phyloP scores from a whole-genome alignment of 2,797 vertebrate genomes.

The Euphonia xanthogaster region DNA sequence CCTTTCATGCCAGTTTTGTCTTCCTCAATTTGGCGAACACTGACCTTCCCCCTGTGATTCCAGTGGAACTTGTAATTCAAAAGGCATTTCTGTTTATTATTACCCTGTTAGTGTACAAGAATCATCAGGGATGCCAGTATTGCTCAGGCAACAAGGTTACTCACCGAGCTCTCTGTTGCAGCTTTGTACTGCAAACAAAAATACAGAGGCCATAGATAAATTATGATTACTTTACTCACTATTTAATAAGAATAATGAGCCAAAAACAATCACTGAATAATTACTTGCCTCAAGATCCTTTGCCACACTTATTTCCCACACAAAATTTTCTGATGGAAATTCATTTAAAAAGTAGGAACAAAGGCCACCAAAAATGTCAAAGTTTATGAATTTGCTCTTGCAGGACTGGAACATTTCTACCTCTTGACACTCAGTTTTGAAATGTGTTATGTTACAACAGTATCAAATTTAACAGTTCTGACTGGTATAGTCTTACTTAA shows the following conservation, averaged over 20 bases:
- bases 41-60: slow-evolving; percentile 50
- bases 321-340: background rate
- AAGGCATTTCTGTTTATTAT: slow-evolving; percentile 64
- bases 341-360: background rate
- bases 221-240: background rate
- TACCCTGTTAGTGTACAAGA: slow-evolving; percentile 27
- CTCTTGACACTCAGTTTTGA: slow-evolving; percentile 17
- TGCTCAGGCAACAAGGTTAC: slow-evolving; percentile 8
- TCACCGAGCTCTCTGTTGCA: background rate
- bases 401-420: background rate
- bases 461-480: slow-evolving; percentile 9
- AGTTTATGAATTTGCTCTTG: background rate
- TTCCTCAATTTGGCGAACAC: slow-evolving; percentile 41
- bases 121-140: slow-evolving; percentile 41
- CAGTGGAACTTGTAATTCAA: slow-evolving; percentile 54
- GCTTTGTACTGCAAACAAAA: background rate
- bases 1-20: slow-evolving; percentile 54
- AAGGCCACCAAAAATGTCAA: background rate
- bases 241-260: background rate
- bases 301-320: background rate
- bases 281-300: background rate
- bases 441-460: slow-evolving; percentile 14
- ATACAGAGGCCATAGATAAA: background rate
- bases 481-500: background rate
- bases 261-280: background rate